A percentile compares a stretch with the other conserved stretches of the same genome.
Evolutionary conservation across 2,797 vertebrate species (phyloP).

Genomic region (Zenarchopterus dispar): DNA sequence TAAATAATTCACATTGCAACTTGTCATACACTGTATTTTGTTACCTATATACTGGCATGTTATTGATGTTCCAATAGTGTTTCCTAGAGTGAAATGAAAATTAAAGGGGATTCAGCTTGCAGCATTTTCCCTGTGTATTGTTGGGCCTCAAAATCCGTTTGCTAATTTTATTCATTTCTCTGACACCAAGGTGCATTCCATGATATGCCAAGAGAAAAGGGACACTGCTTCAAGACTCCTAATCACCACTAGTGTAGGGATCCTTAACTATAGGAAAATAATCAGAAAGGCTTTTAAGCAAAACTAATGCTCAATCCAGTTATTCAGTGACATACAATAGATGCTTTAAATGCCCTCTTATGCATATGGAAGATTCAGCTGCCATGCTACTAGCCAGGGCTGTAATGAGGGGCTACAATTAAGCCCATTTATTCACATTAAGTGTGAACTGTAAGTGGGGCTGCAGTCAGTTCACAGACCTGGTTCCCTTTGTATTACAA

Average conservation of each 20-base stretch:
- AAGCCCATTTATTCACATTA: constrained; percentile 84
- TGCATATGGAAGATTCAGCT: constrained; percentile 80
- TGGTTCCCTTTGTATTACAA: constrained; percentile 79
- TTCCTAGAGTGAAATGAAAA: too few species aligned
- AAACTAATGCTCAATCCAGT: constrained; percentile 79
- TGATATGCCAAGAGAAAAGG: constrained; percentile 54
- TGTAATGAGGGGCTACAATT: constrained; percentile 85
- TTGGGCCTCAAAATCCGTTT: constrained; percentile 26
- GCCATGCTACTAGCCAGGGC: constrained; percentile 70
- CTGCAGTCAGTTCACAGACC: constrained; percentile 78
- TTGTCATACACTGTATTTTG: constrained; percentile 19
- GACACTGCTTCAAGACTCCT: constrained; percentile 63
- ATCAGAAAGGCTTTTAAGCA: constrained; percentile 77
- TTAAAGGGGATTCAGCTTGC: not conserved
- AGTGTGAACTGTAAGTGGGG: constrained; percentile 82
- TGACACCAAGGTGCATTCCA: constrained; percentile 62
- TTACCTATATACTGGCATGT: too few species aligned
- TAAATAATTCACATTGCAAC: constrained; percentile 12
- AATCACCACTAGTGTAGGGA: constrained; percentile 70
- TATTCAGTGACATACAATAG: constrained; percentile 77
- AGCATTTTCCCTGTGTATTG: constrained; percentile 8
- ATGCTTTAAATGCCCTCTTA: constrained; percentile 82
- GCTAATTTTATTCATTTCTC: constrained; percentile 34
- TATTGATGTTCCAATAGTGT: not conserved
- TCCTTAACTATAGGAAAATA: constrained; percentile 77